These are phyloP conservation scores for Pammene fasciana DNA, from an alignment of 2,888 invertebrate genomes.

Conservation along the genomic window DNA sequence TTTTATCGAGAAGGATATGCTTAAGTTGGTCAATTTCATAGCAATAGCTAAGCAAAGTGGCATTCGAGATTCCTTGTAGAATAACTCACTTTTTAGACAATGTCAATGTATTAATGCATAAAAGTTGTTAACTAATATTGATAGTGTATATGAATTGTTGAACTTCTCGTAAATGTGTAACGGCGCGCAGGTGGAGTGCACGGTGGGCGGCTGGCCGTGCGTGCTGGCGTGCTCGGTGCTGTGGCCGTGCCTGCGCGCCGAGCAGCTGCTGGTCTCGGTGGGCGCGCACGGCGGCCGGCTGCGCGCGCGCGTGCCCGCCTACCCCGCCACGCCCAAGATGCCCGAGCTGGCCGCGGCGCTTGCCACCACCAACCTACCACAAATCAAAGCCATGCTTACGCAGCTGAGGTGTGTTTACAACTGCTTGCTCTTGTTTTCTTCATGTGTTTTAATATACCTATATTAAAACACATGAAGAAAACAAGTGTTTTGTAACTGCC, in stretches of 20 bases:
- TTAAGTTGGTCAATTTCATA: no score
- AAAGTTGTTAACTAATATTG: no score
- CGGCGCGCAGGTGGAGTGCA: slow-evolving; percentile 87
- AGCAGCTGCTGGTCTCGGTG: slow-evolving; percentile 95
- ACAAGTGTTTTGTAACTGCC: no score
- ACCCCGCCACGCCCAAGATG: slow-evolving; percentile 90
- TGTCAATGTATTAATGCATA: no score
- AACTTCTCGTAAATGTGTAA: neutral
- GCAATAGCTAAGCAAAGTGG: no score
- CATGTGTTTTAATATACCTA: no score
- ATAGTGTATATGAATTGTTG: no score
- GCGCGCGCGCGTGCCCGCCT: slow-evolving; percentile 96
- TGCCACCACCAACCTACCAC: slow-evolving; percentile 59
- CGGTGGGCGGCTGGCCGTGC: slow-evolving; percentile 92
- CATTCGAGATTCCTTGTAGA: no score
- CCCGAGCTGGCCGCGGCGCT: slow-evolving; percentile 92
- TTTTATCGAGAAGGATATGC: no score
- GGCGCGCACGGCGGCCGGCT: slow-evolving; percentile 97
- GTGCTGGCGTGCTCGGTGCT: slow-evolving; percentile 95
- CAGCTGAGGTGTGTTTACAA: slow-evolving; percentile 76
- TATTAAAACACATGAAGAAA: no score
- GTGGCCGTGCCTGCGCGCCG: slow-evolving; percentile 94
- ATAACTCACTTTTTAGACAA: no score
- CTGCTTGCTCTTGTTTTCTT: no score
- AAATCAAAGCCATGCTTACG: slow-evolving; percentile 67